A percentile compares a stretch with the other conserved stretches of the same genome.
Evolutionary conservation across 2,797 vertebrate species (phyloP).

Genomic region (Chrysocyon brachyurus): DNA sequence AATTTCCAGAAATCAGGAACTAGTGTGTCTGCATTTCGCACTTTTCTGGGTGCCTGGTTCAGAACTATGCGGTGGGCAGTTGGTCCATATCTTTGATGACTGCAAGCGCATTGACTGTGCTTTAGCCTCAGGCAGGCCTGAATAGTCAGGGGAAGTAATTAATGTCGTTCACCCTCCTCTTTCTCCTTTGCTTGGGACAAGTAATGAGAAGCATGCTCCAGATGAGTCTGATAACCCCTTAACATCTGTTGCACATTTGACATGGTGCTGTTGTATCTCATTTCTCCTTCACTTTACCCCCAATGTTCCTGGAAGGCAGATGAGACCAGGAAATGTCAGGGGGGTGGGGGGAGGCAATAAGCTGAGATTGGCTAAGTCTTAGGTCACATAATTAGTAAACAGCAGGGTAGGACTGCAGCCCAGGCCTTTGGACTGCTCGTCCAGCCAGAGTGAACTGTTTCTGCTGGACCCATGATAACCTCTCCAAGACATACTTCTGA

Average conservation of each 20-base stretch:
- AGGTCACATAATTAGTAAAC: neutral
- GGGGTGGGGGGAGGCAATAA: neutral
- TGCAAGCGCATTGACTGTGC: neutral
- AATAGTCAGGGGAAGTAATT: neutral
- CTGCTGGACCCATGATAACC: neutral
- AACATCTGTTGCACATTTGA: fast-evolving
- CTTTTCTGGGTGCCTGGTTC: neutral
- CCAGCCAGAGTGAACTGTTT: neutral
- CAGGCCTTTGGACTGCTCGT: neutral
- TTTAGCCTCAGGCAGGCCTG: neutral
- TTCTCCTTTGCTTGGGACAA: neutral
- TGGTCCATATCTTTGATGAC: neutral
- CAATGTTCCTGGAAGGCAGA: neutral
- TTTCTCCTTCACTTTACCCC: neutral
- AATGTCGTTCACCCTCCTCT: neutral
- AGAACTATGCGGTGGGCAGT: fast-evolving
- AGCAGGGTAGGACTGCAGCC: neutral
- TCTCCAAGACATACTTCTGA: neutral
- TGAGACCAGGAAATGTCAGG: neutral
- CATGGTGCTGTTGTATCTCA: neutral
- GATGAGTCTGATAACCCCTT: neutral
- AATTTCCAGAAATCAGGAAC: neutral
- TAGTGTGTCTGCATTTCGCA: neutral
- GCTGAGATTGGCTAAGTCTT: neutral
- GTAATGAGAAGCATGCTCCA: neutral